Conservation (phyloP, 2,888 invertebrate genomes). For the Brachynemurus nebulosus region DNA sequence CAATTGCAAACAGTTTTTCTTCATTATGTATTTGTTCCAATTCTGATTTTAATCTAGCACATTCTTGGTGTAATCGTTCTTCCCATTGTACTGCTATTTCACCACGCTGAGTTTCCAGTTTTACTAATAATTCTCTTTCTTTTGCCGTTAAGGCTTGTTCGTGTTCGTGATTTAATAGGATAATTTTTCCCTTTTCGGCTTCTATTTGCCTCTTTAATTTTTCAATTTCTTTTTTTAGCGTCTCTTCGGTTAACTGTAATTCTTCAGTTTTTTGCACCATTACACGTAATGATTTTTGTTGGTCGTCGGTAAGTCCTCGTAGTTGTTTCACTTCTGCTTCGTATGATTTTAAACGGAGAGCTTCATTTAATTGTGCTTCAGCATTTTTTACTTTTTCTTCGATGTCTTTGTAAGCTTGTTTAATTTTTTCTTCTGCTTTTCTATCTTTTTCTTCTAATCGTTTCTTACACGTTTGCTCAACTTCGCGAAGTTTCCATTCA, state of each 20-base stretch:
- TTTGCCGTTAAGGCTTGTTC: constrained; percentile 32
- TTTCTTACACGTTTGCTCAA: constrained; percentile 54
- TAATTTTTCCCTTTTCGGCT: constrained; percentile 30
- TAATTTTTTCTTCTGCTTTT: constrained; percentile 38
- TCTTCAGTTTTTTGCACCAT: constrained; percentile 42
- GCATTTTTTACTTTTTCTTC: constrained; percentile 29
- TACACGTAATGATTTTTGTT: constrained; percentile 41
- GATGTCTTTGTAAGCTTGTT: constrained; percentile 30
- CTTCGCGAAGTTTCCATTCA: constrained; percentile 70
- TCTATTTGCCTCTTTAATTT: constrained; percentile 28
- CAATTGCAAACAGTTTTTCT: constrained; percentile 42
- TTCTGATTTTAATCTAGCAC: constrained; percentile 44
- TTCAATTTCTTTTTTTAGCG: constrained; percentile 37
- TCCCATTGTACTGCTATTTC: constrained; percentile 49
- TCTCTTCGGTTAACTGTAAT: constrained; percentile 39
- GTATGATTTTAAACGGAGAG: constrained; percentile 38
- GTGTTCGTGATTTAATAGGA: constrained; percentile 29
- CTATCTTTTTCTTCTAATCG: constrained; percentile 46
- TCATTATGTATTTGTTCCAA: constrained; percentile 45
- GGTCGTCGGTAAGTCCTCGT: constrained; percentile 41
- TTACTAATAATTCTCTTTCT: constrained; percentile 27
- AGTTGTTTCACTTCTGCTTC: constrained; percentile 42
- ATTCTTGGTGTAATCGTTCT: constrained; percentile 44
- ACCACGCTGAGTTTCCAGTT: constrained; percentile 35
- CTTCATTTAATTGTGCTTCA: constrained; percentile 29